Evolutionary conservation across 2,797 vertebrate species (phyloP).

Genomic region (Otolemur crassicaudatus): DNA sequence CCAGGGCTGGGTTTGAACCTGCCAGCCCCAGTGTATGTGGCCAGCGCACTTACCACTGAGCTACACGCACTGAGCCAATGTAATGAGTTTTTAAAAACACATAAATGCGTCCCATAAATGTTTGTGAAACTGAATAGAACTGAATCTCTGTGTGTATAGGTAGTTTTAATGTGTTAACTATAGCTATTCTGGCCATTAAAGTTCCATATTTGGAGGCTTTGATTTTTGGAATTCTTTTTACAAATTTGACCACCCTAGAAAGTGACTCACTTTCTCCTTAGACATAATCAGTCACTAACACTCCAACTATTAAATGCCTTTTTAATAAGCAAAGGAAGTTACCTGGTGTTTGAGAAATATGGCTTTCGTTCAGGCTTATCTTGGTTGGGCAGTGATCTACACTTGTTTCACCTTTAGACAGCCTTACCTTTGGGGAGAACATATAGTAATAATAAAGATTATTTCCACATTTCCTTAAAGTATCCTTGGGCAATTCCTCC

Average conservation of each 20-base stretch:
- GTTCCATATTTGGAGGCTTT: not conserved
- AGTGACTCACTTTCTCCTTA: not conserved
- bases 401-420: constrained; percentile 86
- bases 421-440: constrained; percentile 87
- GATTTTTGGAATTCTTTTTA: constrained; percentile 35
- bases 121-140: not conserved
- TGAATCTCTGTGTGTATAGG: not conserved
- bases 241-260: not conserved
- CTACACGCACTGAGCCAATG: no score
- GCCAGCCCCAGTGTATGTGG: no score
- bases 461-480: constrained; percentile 14
- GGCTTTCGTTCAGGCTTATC: constrained; percentile 89
- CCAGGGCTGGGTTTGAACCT: no score
- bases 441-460: constrained; percentile 54
- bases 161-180: not conserved
- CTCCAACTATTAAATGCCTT: not conserved
- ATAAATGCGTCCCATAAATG: not conserved
- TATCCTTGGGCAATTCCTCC: not conserved
- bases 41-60: no score
- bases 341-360: constrained; percentile 84
- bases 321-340: constrained; percentile 55
- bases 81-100: not conserved
- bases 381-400: constrained; percentile 91
- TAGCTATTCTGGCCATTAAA: not conserved
- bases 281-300: not conserved